These are phyloP conservation scores for Drosophila jambulina DNA, from an alignment of 1,140 invertebrate genomes.

Conservation along the genomic window DNA sequence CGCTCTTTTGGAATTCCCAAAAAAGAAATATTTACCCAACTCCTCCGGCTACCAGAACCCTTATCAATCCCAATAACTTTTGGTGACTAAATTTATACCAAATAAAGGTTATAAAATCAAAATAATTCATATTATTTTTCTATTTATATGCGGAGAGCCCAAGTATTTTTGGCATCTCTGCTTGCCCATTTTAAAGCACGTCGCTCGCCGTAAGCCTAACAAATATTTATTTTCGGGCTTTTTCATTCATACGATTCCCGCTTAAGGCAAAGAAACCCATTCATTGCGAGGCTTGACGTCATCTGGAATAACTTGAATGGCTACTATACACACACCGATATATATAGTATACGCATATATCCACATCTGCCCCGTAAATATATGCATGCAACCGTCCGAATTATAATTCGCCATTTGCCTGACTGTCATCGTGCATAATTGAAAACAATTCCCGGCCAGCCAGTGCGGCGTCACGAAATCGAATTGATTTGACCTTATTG, in stretches of 20 bases:
- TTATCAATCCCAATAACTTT: conserved; percentile 16
- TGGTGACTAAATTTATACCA: conserved; percentile 2
- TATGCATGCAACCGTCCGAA: conserved; percentile 27
- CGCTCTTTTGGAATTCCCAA: neutral
- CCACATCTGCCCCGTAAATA: conserved; percentile 13
- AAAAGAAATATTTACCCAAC: neutral
- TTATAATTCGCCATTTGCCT: conserved; percentile 48
- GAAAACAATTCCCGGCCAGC: conserved; percentile 64
- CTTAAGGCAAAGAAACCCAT: conserved; percentile 34
- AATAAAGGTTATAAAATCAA: conserved; percentile 7
- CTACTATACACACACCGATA: neutral
- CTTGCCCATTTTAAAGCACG: conserved; percentile 12
- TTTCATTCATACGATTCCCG: conserved; percentile 24
- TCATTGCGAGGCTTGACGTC: conserved; percentile 45
- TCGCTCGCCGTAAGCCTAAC: neutral
- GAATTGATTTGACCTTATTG: conserved; percentile 81
- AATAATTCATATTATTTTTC: conserved; percentile 2
- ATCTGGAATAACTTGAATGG: conserved; percentile 21
- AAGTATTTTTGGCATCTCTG: neutral
- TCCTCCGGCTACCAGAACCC: conserved; percentile 3
- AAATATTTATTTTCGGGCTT: conserved; percentile 37
- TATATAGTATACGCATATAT: neutral
- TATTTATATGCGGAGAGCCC: conserved; percentile 5
- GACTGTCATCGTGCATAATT: conserved; percentile 68
- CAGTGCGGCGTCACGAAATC: conserved; percentile 48